Base-by-base conservation (phyloP, 1,140 invertebrate species). In the Brachionus plicatilis region DNA sequence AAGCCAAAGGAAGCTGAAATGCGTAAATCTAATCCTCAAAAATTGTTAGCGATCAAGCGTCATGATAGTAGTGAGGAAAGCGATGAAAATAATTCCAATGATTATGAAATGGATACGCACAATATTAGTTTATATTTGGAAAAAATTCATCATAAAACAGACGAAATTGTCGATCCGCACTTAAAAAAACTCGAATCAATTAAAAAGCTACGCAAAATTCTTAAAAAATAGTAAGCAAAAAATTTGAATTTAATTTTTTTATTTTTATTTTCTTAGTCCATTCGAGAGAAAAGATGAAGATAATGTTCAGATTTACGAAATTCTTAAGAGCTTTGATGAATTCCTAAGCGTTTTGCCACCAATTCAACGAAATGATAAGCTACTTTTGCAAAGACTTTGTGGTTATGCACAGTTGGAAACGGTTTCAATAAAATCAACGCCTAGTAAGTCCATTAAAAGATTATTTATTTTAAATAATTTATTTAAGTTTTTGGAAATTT, bases 221-320 rank as follows among this genome's bases (percentile, higher is more conserved):
- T 88, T 1, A 86, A 85, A 45, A 89, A 89, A 87, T 80, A 87
- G 88, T 89, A 65, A 41, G n/a, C 17, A 3, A 37, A 11, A 43
- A 43, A 43, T 11, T 20, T 7, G 3, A 45, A n/a, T 37, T 70
- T 7, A 7, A 53, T 43, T 60, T 47, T 65, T 20, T 82, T 82
- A 47, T 41, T 41, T 20, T 14, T 12, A 29, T 56, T n/a, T 70
- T 66, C 27, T 24, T 65, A 83, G 82, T 45, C 82, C 60, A 56
- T 89, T 89, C 87, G 88, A 90, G 79, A 86, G 88, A 85, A 88
- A 86, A 68, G 86, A 87, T 14, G 83, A 82, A 29, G 89, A 90
- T 47, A 89, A 88, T 86, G 87, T 88, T 27, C 86, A 86, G 50
- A 87, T 89, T 27, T 89, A 86, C 75, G 86, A 86, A 50, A 87